Evolutionary conservation across 2,888 invertebrate genomes (phyloP).

Genomic region (Salticus scenicus): DNA sequence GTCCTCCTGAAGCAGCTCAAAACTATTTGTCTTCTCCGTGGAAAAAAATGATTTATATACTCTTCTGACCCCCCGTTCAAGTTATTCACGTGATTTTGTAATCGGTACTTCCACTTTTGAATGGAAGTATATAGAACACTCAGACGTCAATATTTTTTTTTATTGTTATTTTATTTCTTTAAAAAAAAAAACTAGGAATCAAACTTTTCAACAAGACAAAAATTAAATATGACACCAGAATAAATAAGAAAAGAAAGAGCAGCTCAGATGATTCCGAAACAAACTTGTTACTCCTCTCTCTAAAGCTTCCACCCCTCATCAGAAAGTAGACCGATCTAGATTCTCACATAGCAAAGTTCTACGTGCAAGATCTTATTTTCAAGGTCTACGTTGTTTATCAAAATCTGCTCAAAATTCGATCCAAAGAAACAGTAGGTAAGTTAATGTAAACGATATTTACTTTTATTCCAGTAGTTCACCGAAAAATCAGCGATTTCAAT

Average conservation of each 20-base stretch:
- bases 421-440: not conserved
- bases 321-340: slow-evolving; percentile 8
- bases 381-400: slow-evolving; percentile 37
- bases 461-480: too few relatives aligned
- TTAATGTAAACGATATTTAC: not conserved
- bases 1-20: too few relatives aligned
- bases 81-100: not conserved
- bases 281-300: not conserved
- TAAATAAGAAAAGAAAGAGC: not conserved
- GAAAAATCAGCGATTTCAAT: too few relatives aligned
- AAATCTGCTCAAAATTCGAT: not conserved
- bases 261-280: not conserved
- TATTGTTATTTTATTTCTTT: too few relatives aligned
- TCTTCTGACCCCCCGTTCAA: not conserved
- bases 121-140: too few relatives aligned
- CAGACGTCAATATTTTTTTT: too few relatives aligned
- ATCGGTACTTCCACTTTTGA: not conserved
- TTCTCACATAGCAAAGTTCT: not conserved
- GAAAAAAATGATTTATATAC: too few relatives aligned
- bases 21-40: too few relatives aligned
- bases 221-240: not conserved
- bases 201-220: too few relatives aligned
- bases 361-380: not conserved
- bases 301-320: slow-evolving; percentile 9
- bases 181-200: too few relatives aligned